phyloP scores from a whole-genome alignment of 1,140 invertebrate genomes.

The Cotesia typhae region DNA sequence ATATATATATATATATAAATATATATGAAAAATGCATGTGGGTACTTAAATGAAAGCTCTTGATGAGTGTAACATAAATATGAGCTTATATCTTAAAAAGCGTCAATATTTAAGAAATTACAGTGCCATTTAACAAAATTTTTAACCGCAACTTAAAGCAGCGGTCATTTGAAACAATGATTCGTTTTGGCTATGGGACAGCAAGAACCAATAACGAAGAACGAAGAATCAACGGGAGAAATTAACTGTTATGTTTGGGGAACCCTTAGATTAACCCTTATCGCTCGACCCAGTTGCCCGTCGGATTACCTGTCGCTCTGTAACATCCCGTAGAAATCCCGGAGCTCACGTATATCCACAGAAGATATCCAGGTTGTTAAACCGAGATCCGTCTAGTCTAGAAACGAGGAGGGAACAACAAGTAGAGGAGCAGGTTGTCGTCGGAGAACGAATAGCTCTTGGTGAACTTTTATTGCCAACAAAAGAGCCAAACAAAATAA shows the following conservation, averaged over 20 bases:
- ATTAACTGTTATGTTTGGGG: constrained; percentile 37
- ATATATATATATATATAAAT: too few species aligned
- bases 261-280: constrained; percentile 38
- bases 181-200: constrained; percentile 16
- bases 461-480: too few species aligned
- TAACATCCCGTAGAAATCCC: constrained; percentile 32
- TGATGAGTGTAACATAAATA: too few species aligned
- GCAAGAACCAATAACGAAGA: too few species aligned
- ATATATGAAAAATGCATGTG: too few species aligned
- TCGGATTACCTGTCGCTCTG: constrained; percentile 29
- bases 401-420: neutral
- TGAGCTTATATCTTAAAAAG: too few species aligned
- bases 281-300: constrained; percentile 33
- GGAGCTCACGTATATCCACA: constrained; percentile 42
- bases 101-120: too few species aligned
- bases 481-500: constrained; percentile 7
- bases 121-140: too few species aligned
- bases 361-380: constrained; percentile 35
- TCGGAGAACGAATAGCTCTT: neutral
- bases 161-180: neutral
- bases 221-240: constrained; percentile 15
- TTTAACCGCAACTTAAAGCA: too few species aligned
- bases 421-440: neutral
- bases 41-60: too few species aligned
- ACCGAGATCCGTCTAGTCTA: constrained; percentile 23